Evolutionary conservation across 2,797 vertebrate species (phyloP).

Genomic region (Chaunax sp.): DNA sequence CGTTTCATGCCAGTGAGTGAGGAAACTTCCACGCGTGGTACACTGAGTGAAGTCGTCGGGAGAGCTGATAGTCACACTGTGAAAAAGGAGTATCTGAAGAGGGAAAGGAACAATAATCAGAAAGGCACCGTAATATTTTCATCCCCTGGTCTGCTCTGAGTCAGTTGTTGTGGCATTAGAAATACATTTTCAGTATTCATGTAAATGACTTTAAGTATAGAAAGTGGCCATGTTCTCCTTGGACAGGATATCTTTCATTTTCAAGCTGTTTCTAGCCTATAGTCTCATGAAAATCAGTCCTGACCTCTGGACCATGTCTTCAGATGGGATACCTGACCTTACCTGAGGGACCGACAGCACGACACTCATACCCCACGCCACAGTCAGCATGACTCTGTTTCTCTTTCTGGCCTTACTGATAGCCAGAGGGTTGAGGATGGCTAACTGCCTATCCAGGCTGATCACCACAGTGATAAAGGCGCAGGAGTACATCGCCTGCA

Average conservation of each 20-base stretch:
- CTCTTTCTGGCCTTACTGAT: conserved; percentile 81
- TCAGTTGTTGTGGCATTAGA: too few relatives aligned
- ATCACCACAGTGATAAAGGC: conserved; percentile 91
- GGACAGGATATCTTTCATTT: too few relatives aligned
- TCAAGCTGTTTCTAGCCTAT: too few relatives aligned
- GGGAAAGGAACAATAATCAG: conserved; percentile 5
- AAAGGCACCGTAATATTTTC: too few relatives aligned
- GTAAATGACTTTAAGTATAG: too few relatives aligned
- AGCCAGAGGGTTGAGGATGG: conserved; percentile 87
- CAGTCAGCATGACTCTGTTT: conserved; percentile 84
- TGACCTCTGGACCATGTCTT: neutral
- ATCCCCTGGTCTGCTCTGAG: too few relatives aligned
- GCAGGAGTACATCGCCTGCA: conserved; percentile 89
- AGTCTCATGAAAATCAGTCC: neutral
- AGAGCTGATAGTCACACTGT: conserved; percentile 81
- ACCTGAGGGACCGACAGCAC: conserved; percentile 88
- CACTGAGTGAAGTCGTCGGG: conserved; percentile 90
- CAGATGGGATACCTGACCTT: conserved; percentile 24
- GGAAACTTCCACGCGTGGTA: conserved; percentile 87
- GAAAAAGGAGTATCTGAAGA: conserved; percentile 87
- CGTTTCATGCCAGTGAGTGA: conserved; percentile 87
- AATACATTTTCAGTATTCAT: too few relatives aligned
- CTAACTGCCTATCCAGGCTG: conserved; percentile 89
- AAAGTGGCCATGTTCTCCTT: neutral
- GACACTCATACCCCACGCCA: conserved; percentile 86